Conservation (phyloP, 2,113 vertebrate species). For the Ptychochromis oligacanthus region DNA sequence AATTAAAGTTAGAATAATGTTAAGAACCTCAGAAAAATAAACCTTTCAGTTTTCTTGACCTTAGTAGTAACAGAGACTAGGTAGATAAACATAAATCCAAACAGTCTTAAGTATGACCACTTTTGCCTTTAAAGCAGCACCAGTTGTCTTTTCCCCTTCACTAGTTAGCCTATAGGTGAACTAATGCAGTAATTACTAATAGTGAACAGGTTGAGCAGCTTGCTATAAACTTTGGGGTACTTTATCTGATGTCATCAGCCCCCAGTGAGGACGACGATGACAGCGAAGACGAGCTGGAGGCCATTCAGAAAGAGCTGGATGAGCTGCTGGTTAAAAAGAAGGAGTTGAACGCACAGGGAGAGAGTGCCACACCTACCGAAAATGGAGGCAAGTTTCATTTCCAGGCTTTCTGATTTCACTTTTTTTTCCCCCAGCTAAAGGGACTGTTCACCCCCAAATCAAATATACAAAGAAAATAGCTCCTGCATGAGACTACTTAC, state of each 20-base stretch:
- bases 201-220: not conserved
- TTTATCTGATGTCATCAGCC: not conserved
- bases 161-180: not conserved
- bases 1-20: no score
- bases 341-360: not conserved
- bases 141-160: no score
- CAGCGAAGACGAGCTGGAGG: conserved; percentile 49
- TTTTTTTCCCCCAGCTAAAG: no score
- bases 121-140: no score
- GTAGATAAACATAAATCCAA: no score
- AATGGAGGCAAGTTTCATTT: not conserved
- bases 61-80: no score
- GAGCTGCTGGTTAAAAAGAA: conserved; percentile 36
- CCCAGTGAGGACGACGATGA: not conserved
- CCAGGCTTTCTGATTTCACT: not conserved
- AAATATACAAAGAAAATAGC: no score
- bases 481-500: no score
- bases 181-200: not conserved
- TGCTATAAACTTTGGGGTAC: not conserved
- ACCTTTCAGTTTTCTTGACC: not conserved
- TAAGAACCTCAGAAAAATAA: not conserved
- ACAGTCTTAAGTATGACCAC: no score
- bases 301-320: conserved; percentile 59
- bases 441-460: no score
- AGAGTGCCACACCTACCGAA: no score